These are phyloP conservation scores for Philotrypesis tridentata DNA, from an alignment of 1,140 invertebrate genomes.

Conservation along the genomic window DNA sequence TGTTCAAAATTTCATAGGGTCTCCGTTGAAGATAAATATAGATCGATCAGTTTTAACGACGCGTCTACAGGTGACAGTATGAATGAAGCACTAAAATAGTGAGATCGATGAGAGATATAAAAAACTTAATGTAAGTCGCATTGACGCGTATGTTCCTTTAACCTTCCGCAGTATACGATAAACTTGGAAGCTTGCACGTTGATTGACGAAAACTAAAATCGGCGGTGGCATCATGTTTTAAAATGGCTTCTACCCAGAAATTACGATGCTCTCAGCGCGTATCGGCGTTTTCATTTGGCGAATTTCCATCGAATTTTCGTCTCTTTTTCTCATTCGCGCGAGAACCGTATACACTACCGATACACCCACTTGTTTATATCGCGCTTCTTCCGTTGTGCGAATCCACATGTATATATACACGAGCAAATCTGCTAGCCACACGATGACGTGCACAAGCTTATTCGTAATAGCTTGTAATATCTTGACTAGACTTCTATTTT, in stretches of 20 bases:
- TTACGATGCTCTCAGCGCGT: constrained; percentile 59
- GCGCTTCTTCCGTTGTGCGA: neutral
- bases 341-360: constrained; percentile 48
- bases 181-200: constrained; percentile 60
- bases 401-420: neutral
- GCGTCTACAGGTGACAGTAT: neutral
- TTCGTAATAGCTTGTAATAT: neutral
- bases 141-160: constrained; percentile 4
- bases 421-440: neutral
- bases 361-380: constrained; percentile 64
- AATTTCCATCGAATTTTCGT: constrained; percentile 50
- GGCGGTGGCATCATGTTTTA: constrained; percentile 67
- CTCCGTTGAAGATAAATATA: neutral
- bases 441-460: constrained; percentile 1
- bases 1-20: neutral
- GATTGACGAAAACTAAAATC: constrained; percentile 69
- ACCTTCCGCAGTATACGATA: constrained; percentile 48
- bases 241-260: constrained; percentile 70
- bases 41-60: neutral
- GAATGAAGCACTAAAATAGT: neutral
- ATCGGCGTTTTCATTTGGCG: constrained; percentile 65
- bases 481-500: constrained; percentile 37
- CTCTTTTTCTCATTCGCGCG: neutral
- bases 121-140: constrained; percentile 4
- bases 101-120: neutral